phyloP scores from a whole-genome alignment of 2,888 invertebrate genomes.

The Tiliacea citrago region DNA sequence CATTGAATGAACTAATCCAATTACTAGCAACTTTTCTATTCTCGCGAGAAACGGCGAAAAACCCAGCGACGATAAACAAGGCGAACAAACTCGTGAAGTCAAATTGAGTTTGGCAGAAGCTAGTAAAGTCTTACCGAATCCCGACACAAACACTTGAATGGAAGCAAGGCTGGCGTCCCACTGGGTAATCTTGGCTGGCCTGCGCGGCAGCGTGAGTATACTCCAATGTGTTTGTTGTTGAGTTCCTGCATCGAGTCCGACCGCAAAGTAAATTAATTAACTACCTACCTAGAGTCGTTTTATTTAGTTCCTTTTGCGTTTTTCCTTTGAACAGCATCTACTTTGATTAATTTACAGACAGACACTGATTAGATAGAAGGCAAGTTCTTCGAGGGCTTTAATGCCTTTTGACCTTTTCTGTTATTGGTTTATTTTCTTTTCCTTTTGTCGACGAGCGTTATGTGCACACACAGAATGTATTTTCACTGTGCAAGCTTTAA shows the following conservation, averaged over 20 bases:
- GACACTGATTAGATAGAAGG: constrained; percentile 12
- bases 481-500: no score
- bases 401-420: neutral
- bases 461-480: neutral
- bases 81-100: constrained; percentile 45
- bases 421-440: neutral
- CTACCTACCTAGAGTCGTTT: constrained; percentile 18
- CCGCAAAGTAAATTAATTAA: constrained; percentile 38
- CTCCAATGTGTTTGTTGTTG: constrained; percentile 21
- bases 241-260: constrained; percentile 19
- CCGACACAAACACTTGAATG: constrained; percentile 32
- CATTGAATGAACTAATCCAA: constrained; percentile 39
- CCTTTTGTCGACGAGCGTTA: neutral
- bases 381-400: neutral
- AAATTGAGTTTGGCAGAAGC: constrained; percentile 54
- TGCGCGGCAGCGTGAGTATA: neutral
- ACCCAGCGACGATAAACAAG: constrained; percentile 33
- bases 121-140: constrained; percentile 29
- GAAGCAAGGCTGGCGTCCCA: constrained; percentile 12
- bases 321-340: constrained; percentile 22
- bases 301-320: constrained; percentile 14
- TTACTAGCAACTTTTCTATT: constrained; percentile 27
- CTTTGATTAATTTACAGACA: constrained; percentile 33
- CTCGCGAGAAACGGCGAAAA: constrained; percentile 27
- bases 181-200: constrained; percentile 20